phyloP scores from a whole-genome alignment of 64 coral and sea anemone species.

The Porites lutea region DNA sequence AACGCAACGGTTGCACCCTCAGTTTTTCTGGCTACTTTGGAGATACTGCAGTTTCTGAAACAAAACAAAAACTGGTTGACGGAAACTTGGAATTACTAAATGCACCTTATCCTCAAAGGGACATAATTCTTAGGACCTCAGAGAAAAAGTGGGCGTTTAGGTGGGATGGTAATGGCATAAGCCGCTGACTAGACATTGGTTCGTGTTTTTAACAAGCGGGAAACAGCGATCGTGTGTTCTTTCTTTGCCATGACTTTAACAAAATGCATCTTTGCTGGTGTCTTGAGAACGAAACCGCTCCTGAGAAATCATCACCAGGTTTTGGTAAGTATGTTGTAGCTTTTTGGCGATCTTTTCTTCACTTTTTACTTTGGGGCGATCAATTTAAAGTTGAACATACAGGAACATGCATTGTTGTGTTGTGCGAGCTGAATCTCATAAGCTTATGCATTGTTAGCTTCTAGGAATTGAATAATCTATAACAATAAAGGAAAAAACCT shows the following conservation, averaged over 20 bases:
- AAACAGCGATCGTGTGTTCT: background rate
- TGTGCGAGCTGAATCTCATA: too few relatives aligned
- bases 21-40: too few relatives aligned
- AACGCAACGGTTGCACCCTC: too few relatives aligned
- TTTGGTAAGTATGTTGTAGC: constrained; percentile 17
- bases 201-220: background rate
- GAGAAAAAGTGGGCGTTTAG: background rate
- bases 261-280: background rate
- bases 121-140: background rate
- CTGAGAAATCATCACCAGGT: background rate
- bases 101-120: background rate
- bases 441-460: too few relatives aligned
- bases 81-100: too few relatives aligned
- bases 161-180: background rate
- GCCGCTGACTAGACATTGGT: background rate
- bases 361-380: background rate
- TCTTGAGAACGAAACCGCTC: background rate
- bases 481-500: too few relatives aligned
- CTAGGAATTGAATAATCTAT: too few relatives aligned
- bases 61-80: too few relatives aligned
- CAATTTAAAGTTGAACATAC: background rate
- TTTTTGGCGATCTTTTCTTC: background rate
- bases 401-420: background rate
- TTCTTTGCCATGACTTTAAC: background rate
- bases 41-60: too few relatives aligned